Evolutionary conservation across 2,113 vertebrate genomes (phyloP), one percentile per base, ranked within the genome.

Genomic region (Haliaeetus leucogaster): DNA sequence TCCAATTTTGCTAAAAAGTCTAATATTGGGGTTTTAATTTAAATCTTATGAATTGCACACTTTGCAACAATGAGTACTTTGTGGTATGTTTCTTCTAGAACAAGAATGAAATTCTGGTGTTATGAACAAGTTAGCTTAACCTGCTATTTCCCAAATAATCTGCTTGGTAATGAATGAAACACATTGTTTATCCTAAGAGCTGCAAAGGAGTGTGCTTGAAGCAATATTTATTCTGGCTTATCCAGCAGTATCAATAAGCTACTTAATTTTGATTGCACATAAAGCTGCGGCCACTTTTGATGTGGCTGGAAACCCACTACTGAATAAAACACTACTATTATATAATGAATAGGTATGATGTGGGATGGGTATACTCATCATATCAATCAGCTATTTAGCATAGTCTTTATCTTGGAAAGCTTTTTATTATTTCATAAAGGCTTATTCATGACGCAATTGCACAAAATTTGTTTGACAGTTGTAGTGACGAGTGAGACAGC

Each of bases 141-240:
- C 87, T 79, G 70, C 62, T 70, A 0, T 91, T 71, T 91, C 78
- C 70, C 18, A 4, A 72, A 17, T 48, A 78, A 50, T 50, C 67
- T 72, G 68, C 91, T 78, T 78, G 88, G n/a, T 68, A 79, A 38
- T 45, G 74, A 91, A n/a, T 86, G 59, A 77, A 89, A 42, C 34
- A 14, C 21, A 3, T 36, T 79, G 73, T 62, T 91, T 92, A 74
- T 94, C 72, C 30, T 13, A 59, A 66, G 52, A 92, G 79, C 81
- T 91, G 87, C 84, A 80, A 85, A 96, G 38, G 82, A 72, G 32
- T 42, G 36, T 91, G 68, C 82, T 94, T 85, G 79, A 82, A 96
- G 93, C 89, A 95, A 36, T 86, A 80, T 91, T 96, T 94, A 72
- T 90, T 94, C 82, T 77, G 86, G 36, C n/a, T 93, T 90, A 76